Evolutionary conservation across 2,797 vertebrate species (phyloP).

Genomic region (Percopsis omiscomaycus): DNA sequence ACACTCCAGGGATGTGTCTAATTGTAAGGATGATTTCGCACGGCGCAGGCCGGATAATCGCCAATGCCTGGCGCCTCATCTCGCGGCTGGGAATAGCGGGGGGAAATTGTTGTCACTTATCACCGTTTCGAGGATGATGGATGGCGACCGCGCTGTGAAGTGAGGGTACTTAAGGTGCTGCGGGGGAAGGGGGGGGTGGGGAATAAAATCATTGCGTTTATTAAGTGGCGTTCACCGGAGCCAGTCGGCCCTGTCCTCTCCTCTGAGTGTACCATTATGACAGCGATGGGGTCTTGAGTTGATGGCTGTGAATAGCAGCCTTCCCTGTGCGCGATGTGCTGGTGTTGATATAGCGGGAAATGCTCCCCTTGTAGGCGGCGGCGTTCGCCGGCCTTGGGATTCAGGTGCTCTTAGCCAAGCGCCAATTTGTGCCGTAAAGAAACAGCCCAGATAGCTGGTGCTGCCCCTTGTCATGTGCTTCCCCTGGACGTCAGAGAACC

Average conservation of each 20-base stretch:
- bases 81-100: slow-evolving; percentile 41
- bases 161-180: slow-evolving; percentile 62
- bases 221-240: slow-evolving; percentile 65
- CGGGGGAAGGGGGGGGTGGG: slow-evolving; percentile 49
- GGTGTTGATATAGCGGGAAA: slow-evolving; percentile 45
- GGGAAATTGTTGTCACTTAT: slow-evolving; percentile 71
- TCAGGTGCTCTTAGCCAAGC: slow-evolving; percentile 26
- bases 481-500: slow-evolving; percentile 12
- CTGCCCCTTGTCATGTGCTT: slow-evolving; percentile 8
- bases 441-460: slow-evolving; percentile 7
- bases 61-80: slow-evolving; percentile 35
- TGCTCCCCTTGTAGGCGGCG: slow-evolving; percentile 27
- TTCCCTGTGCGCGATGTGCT: slow-evolving; percentile 28
- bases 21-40: slow-evolving; percentile 72
- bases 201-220: slow-evolving; percentile 71
- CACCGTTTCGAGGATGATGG: slow-evolving; percentile 64
- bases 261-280: slow-evolving; percentile 53
- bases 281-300: slow-evolving; percentile 53
- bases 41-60: slow-evolving; percentile 60
- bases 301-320: slow-evolving; percentile 47
- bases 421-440: slow-evolving; percentile 32
- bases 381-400: slow-evolving; percentile 45
- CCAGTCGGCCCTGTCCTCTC: slow-evolving; percentile 39
- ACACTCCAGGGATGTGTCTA: slow-evolving; percentile 53
- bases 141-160: slow-evolving; percentile 51